Base-by-base conservation (phyloP, 2,888 invertebrate genomes). In the Cynaeus angustus region DNA sequence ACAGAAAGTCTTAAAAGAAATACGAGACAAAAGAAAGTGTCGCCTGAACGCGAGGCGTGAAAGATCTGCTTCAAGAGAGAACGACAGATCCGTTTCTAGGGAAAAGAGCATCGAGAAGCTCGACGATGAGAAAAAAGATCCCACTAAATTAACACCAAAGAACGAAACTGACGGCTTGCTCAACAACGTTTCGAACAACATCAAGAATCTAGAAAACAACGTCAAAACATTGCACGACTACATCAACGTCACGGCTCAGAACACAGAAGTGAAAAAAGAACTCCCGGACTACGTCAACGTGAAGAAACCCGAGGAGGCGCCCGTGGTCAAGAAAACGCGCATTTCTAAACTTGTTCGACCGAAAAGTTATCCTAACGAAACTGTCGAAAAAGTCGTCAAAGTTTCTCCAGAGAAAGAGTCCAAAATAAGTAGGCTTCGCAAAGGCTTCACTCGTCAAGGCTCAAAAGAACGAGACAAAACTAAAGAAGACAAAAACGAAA, bases 1-100 rank as follows among this genome's bases (percentile, higher is more conserved):
- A 55, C 89, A 92, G 82, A 88, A 89, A 82, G 88, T 91, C 16
- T 81, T 92, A 5, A 88, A 90, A 79, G 89, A 93, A 86, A 90
- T 91, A 66, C 83, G 93, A 67, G 89, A 91, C 79, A 90, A 90
- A 81, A 84, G 87, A 66, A 83, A 82, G 66, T 79, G 79, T 67
- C 78, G 84, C 53, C 71, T 83, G 4, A 77, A 74, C 64, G 62
- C 78, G 26, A 72, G 82, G 61, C 70, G 82, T 14, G 83, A 83
- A 58, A 68, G 81, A 50, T 83, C 83, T 28, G 73, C 70, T 21
- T 81, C 83, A 2, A 77, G 80, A 66, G 83, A 83, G 65, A 74
- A 75, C 43, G 83, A 83, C 55, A 68, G 81, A 48, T 83, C 83
- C 28, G 74, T 72, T 28, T 81, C 83, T 1, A 77, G 80, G 62